These are phyloP conservation scores for Julus scanicus DNA, from an alignment of 2,888 invertebrate genomes.

Conservation along the genomic window DNA sequence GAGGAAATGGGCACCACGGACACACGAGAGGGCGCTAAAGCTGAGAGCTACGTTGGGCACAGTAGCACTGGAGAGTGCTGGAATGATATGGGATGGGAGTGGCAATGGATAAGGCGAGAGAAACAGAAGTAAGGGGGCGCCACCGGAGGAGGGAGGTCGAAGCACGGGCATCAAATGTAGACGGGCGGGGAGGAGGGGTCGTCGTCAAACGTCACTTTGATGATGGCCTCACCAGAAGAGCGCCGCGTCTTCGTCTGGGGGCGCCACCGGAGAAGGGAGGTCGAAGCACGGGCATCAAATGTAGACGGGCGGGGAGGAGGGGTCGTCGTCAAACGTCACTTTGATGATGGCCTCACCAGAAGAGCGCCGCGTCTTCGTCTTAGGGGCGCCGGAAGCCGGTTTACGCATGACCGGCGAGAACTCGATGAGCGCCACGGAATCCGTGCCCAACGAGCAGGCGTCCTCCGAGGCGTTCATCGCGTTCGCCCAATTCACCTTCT, in stretches of 20 bases:
- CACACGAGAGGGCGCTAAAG: background rate
- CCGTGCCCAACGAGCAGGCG: background rate
- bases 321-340: constrained; percentile 52
- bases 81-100: background rate
- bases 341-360: constrained; percentile 43
- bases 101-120: background rate
- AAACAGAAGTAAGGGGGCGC: constrained; percentile 10
- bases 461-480: constrained; percentile 41
- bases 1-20: background rate
- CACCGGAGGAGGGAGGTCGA: background rate
- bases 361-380: constrained; percentile 5
- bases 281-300: background rate
- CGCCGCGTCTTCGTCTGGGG: background rate
- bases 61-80: background rate
- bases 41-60: background rate
- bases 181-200: constrained; percentile 53
- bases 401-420: constrained; percentile 55
- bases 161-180: constrained; percentile 16
- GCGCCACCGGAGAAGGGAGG: background rate
- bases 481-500: constrained; percentile 47
- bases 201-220: constrained; percentile 52
- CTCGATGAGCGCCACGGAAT: constrained; percentile 54
- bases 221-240: constrained; percentile 28
- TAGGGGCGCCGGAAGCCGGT: constrained; percentile 16
- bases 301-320: constrained; percentile 53